Percentiles rank a stretch among this genome's conserved stretches.
These are phyloP conservation scores for Vicugna pacos DNA, from an alignment of 2,113 vertebrate species.

Conservation along the genomic window DNA sequence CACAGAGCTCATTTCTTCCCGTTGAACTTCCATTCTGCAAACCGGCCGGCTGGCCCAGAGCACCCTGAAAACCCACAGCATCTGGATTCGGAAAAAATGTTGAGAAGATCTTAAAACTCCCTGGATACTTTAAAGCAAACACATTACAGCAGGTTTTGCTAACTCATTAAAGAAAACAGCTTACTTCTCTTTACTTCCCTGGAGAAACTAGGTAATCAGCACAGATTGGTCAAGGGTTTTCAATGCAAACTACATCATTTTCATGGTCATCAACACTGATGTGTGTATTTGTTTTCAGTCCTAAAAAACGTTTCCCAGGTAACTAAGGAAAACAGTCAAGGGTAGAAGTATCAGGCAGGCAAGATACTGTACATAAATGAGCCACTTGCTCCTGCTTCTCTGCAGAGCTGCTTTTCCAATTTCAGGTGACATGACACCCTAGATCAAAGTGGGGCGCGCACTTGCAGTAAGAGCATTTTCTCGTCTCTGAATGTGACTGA, in stretches of 20 bases:
- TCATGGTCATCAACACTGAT: not conserved
- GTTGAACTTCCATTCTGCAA: not conserved
- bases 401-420: not conserved
- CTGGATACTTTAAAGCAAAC: slow-evolving; percentile 31
- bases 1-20: slow-evolving; percentile 25
- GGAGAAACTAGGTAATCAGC: slow-evolving; percentile 45
- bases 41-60: not conserved
- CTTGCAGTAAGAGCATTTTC: not conserved
- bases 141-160: not conserved
- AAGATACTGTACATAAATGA: slow-evolving; percentile 58
- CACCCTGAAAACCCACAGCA: not conserved
- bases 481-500: not conserved
- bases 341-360: slow-evolving; percentile 47
- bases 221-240: slow-evolving; percentile 32
- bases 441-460: not conserved
- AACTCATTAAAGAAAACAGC: slow-evolving; percentile 9
- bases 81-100: not conserved
- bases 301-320: slow-evolving; percentile 62
- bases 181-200: slow-evolving; percentile 24
- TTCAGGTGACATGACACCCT: not conserved
- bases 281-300: slow-evolving; percentile 55
- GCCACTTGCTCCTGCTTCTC: slow-evolving; percentile 53
- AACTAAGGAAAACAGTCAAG: slow-evolving; percentile 70
- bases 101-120: slow-evolving; percentile 1
- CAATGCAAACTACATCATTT: slow-evolving; percentile 44